A percentile compares a stretch with the other conserved stretches of the same genome.
Conservation (phyloP, 2,113 vertebrate species). For the Gymnorhina tibicen region DNA sequence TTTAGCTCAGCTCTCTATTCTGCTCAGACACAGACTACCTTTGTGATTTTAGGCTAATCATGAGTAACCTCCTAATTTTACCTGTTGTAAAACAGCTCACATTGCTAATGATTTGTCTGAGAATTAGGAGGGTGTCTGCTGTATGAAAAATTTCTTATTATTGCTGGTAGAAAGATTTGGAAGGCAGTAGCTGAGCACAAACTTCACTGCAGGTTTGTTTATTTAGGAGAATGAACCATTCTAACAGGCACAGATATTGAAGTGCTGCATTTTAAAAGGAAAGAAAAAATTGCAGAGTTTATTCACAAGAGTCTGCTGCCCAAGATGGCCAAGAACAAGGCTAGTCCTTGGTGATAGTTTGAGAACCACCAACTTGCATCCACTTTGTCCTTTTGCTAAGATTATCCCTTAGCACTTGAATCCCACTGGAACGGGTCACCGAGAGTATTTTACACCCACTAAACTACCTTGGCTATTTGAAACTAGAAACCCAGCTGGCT, state of each 20-base stretch:
- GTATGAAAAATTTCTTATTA: not conserved
- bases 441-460: not conserved
- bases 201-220: not conserved
- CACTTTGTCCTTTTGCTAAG: not conserved
- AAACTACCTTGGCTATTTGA: not conserved
- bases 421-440: not conserved
- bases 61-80: not conserved
- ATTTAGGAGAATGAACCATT: not conserved
- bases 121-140: not conserved
- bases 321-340: not conserved
- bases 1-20: not conserved
- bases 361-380: not conserved
- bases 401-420: not conserved
- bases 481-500: not conserved
- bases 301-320: not conserved
- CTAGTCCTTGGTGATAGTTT: not conserved
- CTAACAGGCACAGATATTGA: not conserved
- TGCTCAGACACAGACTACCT: not conserved
- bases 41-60: constrained; percentile 9
- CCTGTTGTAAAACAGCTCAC: not conserved
- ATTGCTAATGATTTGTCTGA: not conserved
- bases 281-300: not conserved
- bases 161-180: not conserved
- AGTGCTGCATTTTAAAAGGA: not conserved
- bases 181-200: not conserved